These are phyloP conservation scores for Holacanthella duospinosa DNA, from an alignment of 2,888 invertebrate species.

Conservation along the genomic window DNA sequence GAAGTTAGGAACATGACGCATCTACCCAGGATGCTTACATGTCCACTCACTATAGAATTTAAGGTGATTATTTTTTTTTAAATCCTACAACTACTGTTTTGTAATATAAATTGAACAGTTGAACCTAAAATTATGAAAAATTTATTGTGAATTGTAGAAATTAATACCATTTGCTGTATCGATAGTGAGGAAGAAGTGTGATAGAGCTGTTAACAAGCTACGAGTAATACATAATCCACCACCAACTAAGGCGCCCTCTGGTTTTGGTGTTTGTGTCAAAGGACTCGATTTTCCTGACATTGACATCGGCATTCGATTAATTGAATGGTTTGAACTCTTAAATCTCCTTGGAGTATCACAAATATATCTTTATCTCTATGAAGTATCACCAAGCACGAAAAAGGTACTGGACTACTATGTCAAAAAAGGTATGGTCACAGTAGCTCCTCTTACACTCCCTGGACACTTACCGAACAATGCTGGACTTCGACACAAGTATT, in stretches of 20 bases:
- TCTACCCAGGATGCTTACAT: background rate
- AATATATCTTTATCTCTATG: background rate
- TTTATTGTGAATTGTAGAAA: background rate
- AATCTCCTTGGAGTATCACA: background rate
- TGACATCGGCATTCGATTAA: background rate
- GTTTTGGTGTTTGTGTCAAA: slow-evolving; percentile 5
- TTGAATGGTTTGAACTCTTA: slow-evolving; percentile 4
- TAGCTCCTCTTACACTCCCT: background rate
- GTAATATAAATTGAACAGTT: background rate
- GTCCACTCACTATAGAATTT: background rate
- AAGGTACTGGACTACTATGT: background rate
- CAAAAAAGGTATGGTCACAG: background rate
- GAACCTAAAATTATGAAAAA: too few relatives aligned
- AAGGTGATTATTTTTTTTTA: background rate
- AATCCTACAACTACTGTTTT: background rate
- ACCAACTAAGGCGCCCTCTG: background rate
- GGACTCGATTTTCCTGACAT: background rate
- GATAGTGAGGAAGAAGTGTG: background rate
- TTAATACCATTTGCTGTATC: background rate
- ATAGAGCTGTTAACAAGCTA: background rate
- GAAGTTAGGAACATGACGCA: background rate
- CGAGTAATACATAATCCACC: background rate
- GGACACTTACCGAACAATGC: background rate
- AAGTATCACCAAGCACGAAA: background rate
- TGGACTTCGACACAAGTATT: background rate